Evolutionary conservation across 2,888 invertebrate species (phyloP), one percentile per base, ranked within the genome.

Genomic region (Campoplex nolae): DNA sequence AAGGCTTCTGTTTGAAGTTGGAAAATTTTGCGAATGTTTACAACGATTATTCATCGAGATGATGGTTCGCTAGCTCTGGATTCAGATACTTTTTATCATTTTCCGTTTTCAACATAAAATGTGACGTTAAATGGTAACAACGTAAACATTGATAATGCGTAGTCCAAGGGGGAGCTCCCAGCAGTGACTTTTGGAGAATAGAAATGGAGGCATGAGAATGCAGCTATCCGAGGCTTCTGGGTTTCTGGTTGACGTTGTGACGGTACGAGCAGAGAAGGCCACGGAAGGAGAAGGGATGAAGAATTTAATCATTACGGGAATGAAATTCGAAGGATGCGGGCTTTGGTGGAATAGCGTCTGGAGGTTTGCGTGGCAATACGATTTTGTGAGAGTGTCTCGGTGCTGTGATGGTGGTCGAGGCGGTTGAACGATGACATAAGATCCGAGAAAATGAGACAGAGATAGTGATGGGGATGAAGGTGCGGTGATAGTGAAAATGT

Each of bases 251-350:
- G 68, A 42, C 68, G 62, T 62, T 32, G 62, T 32, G 32, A 62
- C 32, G 62, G 62, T 62, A 62, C 32, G 62, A 62, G 32, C 3
- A 38, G 38, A 6, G 62, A 32, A 32, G 4, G 6, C 16, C 11
- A 18, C 0, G 62, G 62, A 32, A 62, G 62, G 32, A 68, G 68
- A 38, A 68, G 35, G 68, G 68, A 68, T 68, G 87, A 89, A 89
- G 89, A 89, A 89, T 89, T 89, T 89, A 89, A 89, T 89, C 89
- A 89, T 89, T 89, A 88, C 88, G 80, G 84, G 85, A 88, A 89
- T 89, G 88, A 89, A 89, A 89, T 89, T 88, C 89, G 88, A 89
- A 88, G 88, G 89, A 89, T 89, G 87, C 85, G 54, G 38, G 71
- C 84, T 82, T 88, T 89, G 85, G 89, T 88, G 75, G 88, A 88